These are phyloP conservation scores for Perodicticus potto DNA, from an alignment of 2,797 vertebrate species.

Conservation along the genomic window DNA sequence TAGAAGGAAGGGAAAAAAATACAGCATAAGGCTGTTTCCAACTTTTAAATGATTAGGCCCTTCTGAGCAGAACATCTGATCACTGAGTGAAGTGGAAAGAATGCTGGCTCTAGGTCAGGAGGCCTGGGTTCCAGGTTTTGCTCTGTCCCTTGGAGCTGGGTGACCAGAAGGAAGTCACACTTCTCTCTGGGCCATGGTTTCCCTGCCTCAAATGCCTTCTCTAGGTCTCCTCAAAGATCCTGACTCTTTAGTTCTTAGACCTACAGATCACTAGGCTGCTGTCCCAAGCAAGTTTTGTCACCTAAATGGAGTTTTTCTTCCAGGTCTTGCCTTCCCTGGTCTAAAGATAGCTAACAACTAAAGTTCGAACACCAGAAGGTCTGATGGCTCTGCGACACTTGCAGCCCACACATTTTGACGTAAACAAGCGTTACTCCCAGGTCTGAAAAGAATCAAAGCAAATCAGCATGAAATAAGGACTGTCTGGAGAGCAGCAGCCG, in stretches of 20 bases:
- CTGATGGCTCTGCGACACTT: neutral
- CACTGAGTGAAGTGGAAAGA: neutral
- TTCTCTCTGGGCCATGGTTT: neutral
- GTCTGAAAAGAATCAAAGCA: conserved; percentile 73
- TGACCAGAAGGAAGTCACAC: neutral
- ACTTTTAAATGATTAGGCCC: neutral
- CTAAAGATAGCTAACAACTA: neutral
- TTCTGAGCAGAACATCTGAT: neutral
- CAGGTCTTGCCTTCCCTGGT: neutral
- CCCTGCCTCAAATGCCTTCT: neutral
- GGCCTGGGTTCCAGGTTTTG: neutral
- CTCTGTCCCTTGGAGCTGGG: neutral
- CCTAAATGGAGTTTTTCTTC: neutral
- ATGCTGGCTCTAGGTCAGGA: neutral
- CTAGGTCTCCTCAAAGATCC: neutral
- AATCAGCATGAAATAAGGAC: conserved; percentile 56
- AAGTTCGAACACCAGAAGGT: neutral
- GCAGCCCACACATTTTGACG: conserved; percentile 26
- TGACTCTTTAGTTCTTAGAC: neutral
- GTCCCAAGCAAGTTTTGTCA: conserved; percentile 9
- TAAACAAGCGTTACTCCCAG: conserved; percentile 53
- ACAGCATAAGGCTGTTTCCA: neutral
- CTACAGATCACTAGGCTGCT: neutral
- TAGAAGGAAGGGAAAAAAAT: conserved; percentile 10
- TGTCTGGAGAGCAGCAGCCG: neutral